These are phyloP conservation scores for Stegodyphus mimosarum DNA, from an alignment of 1,140 invertebrate genomes.

Conservation along the genomic window DNA sequence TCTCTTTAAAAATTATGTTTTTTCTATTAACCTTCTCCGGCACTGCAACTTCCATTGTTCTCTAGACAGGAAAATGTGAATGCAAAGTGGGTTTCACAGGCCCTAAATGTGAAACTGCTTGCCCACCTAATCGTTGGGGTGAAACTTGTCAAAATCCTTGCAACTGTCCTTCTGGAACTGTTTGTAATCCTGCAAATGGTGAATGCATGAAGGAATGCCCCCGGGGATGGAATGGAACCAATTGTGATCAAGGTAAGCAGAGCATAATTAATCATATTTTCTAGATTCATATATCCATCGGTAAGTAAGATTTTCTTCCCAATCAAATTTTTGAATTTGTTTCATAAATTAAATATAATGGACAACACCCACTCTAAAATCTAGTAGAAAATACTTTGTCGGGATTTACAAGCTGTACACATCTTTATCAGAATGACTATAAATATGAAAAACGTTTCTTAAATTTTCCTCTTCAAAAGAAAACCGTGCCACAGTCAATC, in stretches of 20 bases:
- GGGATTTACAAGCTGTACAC: too few species aligned
- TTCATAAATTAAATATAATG: too few species aligned
- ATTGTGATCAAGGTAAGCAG: conserved; percentile 57
- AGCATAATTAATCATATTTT: not conserved
- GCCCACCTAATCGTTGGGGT: conserved; percentile 69
- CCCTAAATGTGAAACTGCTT: conserved; percentile 81
- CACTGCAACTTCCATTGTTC: conserved; percentile 39
- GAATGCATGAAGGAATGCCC: conserved; percentile 60
- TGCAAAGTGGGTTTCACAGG: conserved; percentile 74
- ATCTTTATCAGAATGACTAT: too few species aligned
- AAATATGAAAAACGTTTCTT: too few species aligned
- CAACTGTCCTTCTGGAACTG: conserved; percentile 81
- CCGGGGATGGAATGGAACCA: conserved; percentile 54
- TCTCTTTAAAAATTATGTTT: not conserved
- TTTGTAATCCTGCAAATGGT: conserved; percentile 78
- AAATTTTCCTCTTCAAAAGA: too few species aligned
- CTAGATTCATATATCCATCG: too few species aligned
- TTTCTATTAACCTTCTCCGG: conserved; percentile 2
- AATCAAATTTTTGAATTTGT: too few species aligned
- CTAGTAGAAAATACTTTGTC: too few species aligned
- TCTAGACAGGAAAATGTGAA: conserved; percentile 78
- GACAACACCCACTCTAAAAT: too few species aligned
- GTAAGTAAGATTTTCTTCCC: too few species aligned
- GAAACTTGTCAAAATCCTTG: conserved; percentile 56
- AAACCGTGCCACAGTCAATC: too few species aligned